Base-by-base conservation (phyloP, 2,797 vertebrate genomes). In the Setipinna tenuifilis region DNA sequence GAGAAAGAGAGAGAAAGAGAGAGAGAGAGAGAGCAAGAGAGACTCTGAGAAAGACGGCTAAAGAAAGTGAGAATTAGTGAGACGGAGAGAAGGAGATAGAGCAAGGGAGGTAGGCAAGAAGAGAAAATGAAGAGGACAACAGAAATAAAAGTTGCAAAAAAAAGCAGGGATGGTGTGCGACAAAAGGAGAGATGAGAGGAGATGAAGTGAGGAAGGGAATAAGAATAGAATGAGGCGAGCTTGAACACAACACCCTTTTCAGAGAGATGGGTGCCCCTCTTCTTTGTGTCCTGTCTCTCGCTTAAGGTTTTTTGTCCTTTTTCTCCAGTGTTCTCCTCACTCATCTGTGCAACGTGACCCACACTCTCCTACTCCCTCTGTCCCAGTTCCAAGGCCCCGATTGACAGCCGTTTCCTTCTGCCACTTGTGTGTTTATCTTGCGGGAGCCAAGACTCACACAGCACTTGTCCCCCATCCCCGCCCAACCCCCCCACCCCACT, bases 31-130 rank as follows among this genome's bases (percentile, higher is more conserved):
- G 50, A 25, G 23, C n/a, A n/a, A 31, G 25, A 62, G 50, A 28
- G 84, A 85, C 16, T 59, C 84, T 6, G 81, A 19, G 41, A 84
- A 17, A 61, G 28, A 57, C 31, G 81, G 19, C 21, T n/a, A 14
- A 7, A 48, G 46, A 48, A 48, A 10, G 50, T 10, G 50, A 54
- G 50, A 54, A 14, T 10, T 2, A 54, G 50, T 10, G 50, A 54
- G 50, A 54, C 28, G 54, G 83, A 54, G 54, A 54, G 71, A 78
- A 25, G 21, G 71, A 78, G 35, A 44, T 16, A 21, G 35, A 44
- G 71, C 19, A 17, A 59, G 58, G 19, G 58, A 59, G 17, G 0
- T 3, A 19, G 19, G 14, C 28, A 31, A 17, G 28, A 17, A 35
- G 71, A 44, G 17, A 44, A 21, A 17, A 78, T 44, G 71, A 44